phyloP scores from a whole-genome alignment of 2,113 vertebrate genomes.

The Patagioenas fasciata region DNA sequence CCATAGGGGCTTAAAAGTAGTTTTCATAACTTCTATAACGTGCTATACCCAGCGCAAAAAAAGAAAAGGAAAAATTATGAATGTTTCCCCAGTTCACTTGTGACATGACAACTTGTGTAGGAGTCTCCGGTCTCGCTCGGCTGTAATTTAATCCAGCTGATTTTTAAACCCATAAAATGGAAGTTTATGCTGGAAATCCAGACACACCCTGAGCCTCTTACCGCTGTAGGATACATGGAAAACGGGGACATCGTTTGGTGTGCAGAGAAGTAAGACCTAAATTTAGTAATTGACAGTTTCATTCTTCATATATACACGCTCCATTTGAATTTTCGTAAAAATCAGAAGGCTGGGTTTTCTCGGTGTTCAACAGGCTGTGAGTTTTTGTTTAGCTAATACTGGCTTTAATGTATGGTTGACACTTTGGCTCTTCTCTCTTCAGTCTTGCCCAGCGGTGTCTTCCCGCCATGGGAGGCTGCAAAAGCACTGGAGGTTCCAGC shows the following conservation, averaged over 20 bases:
- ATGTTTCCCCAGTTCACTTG: slow-evolving; percentile 17
- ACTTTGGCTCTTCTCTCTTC: neutral
- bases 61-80: too few species aligned
- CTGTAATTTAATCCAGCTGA: slow-evolving; percentile 69
- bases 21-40: neutral
- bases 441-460: neutral
- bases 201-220: slow-evolving; percentile 31
- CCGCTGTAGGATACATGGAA: neutral
- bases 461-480: neutral
- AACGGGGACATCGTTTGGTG: neutral
- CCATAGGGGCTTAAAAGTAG: neutral
- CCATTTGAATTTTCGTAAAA: neutral
- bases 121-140: slow-evolving; percentile 59
- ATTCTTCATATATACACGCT: neutral
- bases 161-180: slow-evolving; percentile 63
- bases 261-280: neutral
- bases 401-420: neutral
- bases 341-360: neutral
- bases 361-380: neutral
- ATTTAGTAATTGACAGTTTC: neutral
- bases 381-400: neutral
- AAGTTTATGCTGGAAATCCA: slow-evolving; percentile 44
- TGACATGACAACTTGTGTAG: slow-evolving; percentile 62
- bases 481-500: neutral
- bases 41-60: neutral